These are phyloP conservation scores for Tromatobia lineatoria DNA, from an alignment of 2,888 invertebrate genomes.

Conservation along the genomic window DNA sequence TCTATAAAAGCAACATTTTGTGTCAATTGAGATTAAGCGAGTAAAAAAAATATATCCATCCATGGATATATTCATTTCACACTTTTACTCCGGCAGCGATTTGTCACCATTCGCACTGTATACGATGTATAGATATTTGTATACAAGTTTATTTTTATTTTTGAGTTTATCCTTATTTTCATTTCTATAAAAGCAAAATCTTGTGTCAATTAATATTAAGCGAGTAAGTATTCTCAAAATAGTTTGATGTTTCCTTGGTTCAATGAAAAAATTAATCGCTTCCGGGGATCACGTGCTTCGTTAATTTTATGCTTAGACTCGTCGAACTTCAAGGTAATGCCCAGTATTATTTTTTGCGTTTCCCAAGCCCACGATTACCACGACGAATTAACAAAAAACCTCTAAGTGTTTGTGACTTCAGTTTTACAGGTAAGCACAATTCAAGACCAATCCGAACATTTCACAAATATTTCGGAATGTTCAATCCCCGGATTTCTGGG, in stretches of 20 bases:
- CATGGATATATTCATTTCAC: background rate
- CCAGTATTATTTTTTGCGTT: background rate
- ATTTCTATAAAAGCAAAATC: background rate
- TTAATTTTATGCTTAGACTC: conserved; percentile 22
- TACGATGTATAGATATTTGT: background rate
- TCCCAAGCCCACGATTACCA: background rate
- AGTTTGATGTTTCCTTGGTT: background rate
- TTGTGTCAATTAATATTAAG: background rate
- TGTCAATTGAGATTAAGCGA: background rate
- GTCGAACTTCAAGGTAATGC: conserved; percentile 21
- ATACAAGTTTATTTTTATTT: background rate
- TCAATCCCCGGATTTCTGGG: background rate
- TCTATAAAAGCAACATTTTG: background rate
- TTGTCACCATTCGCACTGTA: background rate
- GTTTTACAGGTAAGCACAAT: background rate
- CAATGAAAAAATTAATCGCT: background rate
- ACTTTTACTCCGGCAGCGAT: background rate
- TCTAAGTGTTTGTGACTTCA: background rate
- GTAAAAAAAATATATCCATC: background rate
- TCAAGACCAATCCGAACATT: background rate
- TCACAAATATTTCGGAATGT: background rate
- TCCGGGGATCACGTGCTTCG: conserved; percentile 14
- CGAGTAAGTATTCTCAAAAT: background rate
- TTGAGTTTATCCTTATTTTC: too few species aligned
- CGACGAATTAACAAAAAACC: conserved; percentile 1